Conservation (phyloP, 2,113 vertebrate genomes). For the Antechinus flavipes region DNA sequence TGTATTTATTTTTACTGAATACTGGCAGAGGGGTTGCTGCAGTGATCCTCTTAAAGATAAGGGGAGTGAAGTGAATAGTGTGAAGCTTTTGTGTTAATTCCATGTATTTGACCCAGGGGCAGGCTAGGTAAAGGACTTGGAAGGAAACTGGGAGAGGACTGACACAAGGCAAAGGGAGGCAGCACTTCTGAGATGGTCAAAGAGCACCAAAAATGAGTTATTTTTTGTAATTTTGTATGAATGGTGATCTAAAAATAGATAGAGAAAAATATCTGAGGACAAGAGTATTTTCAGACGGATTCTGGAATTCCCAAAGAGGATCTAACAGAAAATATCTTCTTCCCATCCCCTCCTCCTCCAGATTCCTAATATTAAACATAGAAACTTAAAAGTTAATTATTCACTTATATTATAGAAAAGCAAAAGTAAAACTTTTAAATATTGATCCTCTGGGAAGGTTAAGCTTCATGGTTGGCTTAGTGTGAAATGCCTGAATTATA, state of each 20-base stretch:
- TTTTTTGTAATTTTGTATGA: neutral
- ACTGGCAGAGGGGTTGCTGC: neutral
- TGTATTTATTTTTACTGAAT: neutral
- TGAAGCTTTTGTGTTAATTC: neutral
- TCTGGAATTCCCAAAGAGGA: neutral
- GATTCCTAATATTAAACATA: neutral
- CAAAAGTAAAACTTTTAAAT: neutral
- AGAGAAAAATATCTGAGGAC: neutral
- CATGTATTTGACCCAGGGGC: neutral
- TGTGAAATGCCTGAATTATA: neutral
- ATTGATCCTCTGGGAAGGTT: neutral
- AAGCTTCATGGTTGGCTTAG: neutral
- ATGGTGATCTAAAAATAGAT: neutral
- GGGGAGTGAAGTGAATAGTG: neutral
- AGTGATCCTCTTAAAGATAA: neutral
- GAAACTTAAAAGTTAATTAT: neutral
- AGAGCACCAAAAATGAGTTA: neutral
- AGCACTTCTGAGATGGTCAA: neutral
- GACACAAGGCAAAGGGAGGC: neutral
- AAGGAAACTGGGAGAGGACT: neutral
- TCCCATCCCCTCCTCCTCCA: neutral
- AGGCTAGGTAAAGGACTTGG: neutral
- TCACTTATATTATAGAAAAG: neutral
- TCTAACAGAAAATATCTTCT: neutral
- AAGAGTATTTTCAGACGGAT: neutral